Conservation (phyloP, 23 tunicate species). For the Halocynthia roretzi region DNA sequence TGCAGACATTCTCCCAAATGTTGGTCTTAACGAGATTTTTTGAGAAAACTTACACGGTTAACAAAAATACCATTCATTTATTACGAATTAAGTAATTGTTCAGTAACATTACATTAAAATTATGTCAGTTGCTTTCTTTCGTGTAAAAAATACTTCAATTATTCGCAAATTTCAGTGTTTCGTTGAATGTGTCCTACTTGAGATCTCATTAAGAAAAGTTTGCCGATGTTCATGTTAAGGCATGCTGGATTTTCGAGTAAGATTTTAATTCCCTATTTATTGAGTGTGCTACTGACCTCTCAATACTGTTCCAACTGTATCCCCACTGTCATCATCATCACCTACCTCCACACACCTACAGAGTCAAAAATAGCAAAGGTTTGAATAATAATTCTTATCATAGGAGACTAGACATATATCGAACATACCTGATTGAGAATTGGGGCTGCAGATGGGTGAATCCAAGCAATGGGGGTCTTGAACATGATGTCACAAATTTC, state of each 20-base stretch:
- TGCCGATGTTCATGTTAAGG: too few relatives aligned
- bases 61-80: too few relatives aligned
- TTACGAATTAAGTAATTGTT: too few relatives aligned
- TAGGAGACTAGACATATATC: neutral
- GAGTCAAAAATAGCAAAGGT: neutral
- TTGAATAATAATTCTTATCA: neutral
- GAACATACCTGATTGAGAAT: constrained; percentile 74
- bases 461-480: constrained; percentile 94
- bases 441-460: constrained; percentile 92
- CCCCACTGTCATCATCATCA: constrained; percentile 97
- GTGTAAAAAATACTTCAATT: too few relatives aligned
- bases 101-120: too few relatives aligned
- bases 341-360: constrained; percentile 94
- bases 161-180: too few relatives aligned
- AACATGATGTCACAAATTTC: constrained; percentile 97
- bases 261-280: neutral
- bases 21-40: too few relatives aligned
- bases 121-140: too few relatives aligned
- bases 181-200: neutral
- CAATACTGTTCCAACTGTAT: constrained; percentile 85
- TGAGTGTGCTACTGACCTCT: constrained; percentile 48
- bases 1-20: too few relatives aligned
- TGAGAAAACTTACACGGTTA: too few relatives aligned
- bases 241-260: neutral
- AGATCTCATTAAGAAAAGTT: neutral